Base-by-base conservation (phyloP, 2,113 vertebrate genomes). In the Colaptes auratus region DNA sequence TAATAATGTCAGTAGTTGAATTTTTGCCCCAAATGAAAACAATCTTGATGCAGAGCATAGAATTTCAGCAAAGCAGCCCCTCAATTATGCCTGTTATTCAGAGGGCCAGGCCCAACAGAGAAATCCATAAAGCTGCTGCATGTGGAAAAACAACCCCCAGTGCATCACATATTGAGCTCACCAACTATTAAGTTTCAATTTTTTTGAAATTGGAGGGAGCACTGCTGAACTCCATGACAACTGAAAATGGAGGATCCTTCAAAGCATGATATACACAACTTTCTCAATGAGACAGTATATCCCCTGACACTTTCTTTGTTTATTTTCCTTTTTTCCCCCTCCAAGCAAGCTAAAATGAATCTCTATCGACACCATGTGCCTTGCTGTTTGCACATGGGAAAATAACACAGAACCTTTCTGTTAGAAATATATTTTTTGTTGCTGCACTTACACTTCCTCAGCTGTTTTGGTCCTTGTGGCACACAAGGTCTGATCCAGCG, bases 11-110 rank as follows among this genome's bases (percentile, higher is more conserved):
- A 82, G 64, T 50, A 56, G 87, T 69, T 84, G 82, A 90, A 84
- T 82, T 93, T 89, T 70, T 88, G 53, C 58, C 93, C 88, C 82
- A 73, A 10, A 87, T 70, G 73, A 82, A 90, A 88, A 61, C 6
- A 66, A 31, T 48, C 73, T 74, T n/a, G 46, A 82, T 86, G 67
- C 73, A 71, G 82, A 89, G n/a, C 48, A 58, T 2, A 25, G 31
- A 27, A 64, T 63, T 84, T 93, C 59, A 93, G 72, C 66, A 72
- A 74, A 83, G 53, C 86, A 92, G 77, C 64, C 33, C 58, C 52
- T 58, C 65, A 73, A 0, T 79, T 81, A 44, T 4, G 3, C 15
- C 58, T 48, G 65, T 50, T 80, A 61, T 65, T 90, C 78, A 74
- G 83, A 79, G n/a, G 42, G 46, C 61, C 78, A 82, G 70, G n/a